phyloP scores from a whole-genome alignment of 2,888 invertebrate species.

The Leptothorax acervorum region DNA sequence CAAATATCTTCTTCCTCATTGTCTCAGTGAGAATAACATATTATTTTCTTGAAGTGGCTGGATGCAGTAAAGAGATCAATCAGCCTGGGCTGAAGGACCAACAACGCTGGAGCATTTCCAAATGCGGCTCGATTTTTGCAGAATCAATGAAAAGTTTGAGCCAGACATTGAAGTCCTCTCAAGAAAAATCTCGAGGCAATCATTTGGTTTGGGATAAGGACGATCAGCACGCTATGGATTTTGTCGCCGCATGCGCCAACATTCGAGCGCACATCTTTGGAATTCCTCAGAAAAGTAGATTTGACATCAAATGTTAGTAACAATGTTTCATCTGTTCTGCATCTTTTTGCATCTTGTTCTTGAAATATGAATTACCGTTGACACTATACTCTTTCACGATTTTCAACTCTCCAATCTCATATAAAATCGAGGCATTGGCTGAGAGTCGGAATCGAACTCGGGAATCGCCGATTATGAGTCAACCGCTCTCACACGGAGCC shows the following conservation, averaged over 20 bases:
- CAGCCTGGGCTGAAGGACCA: slow-evolving; percentile 90
- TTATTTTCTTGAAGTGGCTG: slow-evolving; percentile 81
- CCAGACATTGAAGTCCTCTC: slow-evolving; percentile 86
- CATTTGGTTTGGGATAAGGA: slow-evolving; percentile 99
- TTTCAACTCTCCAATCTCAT: not conserved
- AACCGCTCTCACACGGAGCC: too few species aligned
- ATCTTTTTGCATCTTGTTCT: not conserved
- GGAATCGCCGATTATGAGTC: too few species aligned
- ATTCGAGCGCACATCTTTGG: slow-evolving; percentile 96
- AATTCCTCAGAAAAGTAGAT: slow-evolving; percentile 94
- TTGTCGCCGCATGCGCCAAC: slow-evolving; percentile 98
- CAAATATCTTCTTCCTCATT: not conserved
- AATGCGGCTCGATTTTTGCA: slow-evolving; percentile 91
- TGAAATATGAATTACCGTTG: not conserved
- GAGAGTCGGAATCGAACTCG: too few species aligned
- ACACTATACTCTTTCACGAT: not conserved
- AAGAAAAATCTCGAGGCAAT: slow-evolving; percentile 87
- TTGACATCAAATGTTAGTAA: slow-evolving; percentile 96
- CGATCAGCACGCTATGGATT: slow-evolving; percentile 96
- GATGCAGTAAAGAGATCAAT: slow-evolving; percentile 86
- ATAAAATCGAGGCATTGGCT: too few species aligned
- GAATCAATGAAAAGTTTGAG: slow-evolving; percentile 89
- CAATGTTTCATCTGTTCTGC: not conserved
- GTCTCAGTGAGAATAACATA: not conserved
- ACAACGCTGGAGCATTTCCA: slow-evolving; percentile 92